Percentiles rank a stretch among this genome's conserved stretches.
phyloP scores from a whole-genome alignment of 2,888 invertebrate genomes.

The Acleris holmiana region DNA sequence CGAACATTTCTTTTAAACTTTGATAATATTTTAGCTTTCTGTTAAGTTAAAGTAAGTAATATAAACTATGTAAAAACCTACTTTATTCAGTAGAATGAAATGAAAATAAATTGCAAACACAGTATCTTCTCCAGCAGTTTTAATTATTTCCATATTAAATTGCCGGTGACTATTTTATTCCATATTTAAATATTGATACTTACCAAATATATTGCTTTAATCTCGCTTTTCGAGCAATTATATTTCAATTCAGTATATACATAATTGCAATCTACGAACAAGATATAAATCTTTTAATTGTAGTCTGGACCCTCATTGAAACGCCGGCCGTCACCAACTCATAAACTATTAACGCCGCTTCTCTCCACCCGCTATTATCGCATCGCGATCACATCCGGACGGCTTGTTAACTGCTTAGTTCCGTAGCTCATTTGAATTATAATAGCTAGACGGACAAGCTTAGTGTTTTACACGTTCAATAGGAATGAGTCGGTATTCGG shows the following conservation, averaged over 20 bases:
- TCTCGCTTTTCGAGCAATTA: not conserved
- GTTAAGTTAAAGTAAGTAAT: too few species aligned
- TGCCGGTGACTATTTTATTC: not conserved
- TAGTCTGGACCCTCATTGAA: not conserved
- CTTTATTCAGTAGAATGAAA: too few species aligned
- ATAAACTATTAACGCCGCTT: slow-evolving; percentile 43
- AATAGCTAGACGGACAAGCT: not conserved
- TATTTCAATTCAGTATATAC: not conserved
- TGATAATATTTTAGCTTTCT: too few species aligned
- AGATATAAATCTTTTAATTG: slow-evolving; percentile 8
- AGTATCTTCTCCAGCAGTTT: too few species aligned
- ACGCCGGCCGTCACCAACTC: slow-evolving; percentile 15
- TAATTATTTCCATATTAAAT: not conserved
- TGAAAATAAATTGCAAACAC: too few species aligned
- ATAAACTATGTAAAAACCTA: too few species aligned
- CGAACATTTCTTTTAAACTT: too few species aligned
- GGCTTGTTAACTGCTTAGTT: slow-evolving; percentile 1
- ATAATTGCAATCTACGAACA: slow-evolving; percentile 1
- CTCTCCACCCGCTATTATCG: slow-evolving; percentile 39
- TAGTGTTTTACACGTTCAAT: not conserved
- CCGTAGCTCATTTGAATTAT: not conserved
- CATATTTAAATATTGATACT: not conserved
- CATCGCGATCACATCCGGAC: slow-evolving; percentile 40
- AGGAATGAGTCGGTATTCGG: too few species aligned
- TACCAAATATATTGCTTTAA: too few species aligned